These are phyloP conservation scores for Phocides pigmalion DNA, from an alignment of 1,140 invertebrate genomes.

Conservation along the genomic window DNA sequence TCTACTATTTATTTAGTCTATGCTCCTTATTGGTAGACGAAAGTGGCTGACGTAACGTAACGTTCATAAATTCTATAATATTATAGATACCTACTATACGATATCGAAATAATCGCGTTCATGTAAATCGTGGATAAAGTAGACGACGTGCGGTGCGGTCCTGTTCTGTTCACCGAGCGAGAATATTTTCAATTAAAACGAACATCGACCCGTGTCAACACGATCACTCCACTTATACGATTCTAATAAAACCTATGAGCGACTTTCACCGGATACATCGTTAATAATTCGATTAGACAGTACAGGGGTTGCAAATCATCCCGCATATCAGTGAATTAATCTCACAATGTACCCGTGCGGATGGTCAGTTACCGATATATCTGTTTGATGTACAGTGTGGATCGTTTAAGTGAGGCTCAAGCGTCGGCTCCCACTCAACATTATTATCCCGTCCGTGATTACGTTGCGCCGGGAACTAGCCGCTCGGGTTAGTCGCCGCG, in stretches of 20 bases:
- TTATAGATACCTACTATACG: background rate
- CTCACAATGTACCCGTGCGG: constrained; percentile 71
- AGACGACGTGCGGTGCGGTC: constrained; percentile 47
- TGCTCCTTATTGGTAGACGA: constrained; percentile 53
- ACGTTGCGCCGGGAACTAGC: constrained; percentile 74
- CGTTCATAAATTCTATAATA: too few species aligned
- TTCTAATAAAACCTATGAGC: constrained; percentile 52
- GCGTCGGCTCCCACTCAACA: constrained; percentile 73
- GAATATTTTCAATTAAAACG: constrained; percentile 51
- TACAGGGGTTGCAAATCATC: constrained; percentile 64
- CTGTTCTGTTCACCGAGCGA: constrained; percentile 49
- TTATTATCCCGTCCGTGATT: constrained; percentile 81
- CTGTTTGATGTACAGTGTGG: constrained; percentile 72
- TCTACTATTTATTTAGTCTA: constrained; percentile 57
- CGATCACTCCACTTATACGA: constrained; percentile 41
- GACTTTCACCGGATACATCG: constrained; percentile 78
- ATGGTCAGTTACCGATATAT: constrained; percentile 69
- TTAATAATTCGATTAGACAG: constrained; percentile 73
- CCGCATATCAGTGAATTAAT: constrained; percentile 63
- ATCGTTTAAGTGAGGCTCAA: constrained; percentile 79
- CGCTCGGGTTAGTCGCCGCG: constrained; percentile 74
- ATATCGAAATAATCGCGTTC: constrained; percentile 38
- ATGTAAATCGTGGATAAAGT: constrained; percentile 61
- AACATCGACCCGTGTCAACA: constrained; percentile 46
- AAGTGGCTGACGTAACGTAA: constrained; percentile 43